These are phyloP conservation scores for Coelopa pilipes DNA, from an alignment of 2,888 invertebrate genomes.

Conservation along the genomic window DNA sequence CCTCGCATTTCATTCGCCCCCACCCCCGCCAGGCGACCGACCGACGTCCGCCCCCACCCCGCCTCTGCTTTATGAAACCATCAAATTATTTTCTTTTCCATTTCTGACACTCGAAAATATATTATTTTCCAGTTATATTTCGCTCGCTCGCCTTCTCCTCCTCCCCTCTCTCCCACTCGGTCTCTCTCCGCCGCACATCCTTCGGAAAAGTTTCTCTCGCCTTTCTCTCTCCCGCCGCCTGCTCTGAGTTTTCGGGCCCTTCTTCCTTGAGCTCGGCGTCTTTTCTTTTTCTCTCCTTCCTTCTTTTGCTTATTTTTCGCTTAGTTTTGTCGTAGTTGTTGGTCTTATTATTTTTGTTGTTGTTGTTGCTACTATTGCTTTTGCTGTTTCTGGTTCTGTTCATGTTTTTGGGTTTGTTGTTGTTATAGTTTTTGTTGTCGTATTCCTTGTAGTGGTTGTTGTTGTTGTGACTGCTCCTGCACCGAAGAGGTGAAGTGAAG, in stretches of 20 bases:
- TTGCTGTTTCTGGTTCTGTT: too few species aligned
- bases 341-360: too few species aligned
- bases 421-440: too few species aligned
- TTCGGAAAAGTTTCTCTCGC: constrained; percentile 43
- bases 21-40: constrained; percentile 16
- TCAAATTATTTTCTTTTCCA: constrained; percentile 67
- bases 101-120: constrained; percentile 65
- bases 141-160: constrained; percentile 43
- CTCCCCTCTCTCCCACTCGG: too few species aligned
- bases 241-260: too few species aligned
- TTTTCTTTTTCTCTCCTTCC: not conserved
- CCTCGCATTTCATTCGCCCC: constrained; percentile 50
- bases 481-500: not conserved
- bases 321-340: too few species aligned
- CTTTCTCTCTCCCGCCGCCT: not conserved
- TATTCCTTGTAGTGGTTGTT: not conserved
- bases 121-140: constrained; percentile 65
- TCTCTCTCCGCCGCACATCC: constrained; percentile 54
- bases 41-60: constrained; percentile 35
- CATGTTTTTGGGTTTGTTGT: too few species aligned
- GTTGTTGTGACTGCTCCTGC: not conserved
- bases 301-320: too few species aligned
- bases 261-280: not conserved
- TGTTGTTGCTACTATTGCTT: too few species aligned
- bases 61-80: constrained; percentile 62